A percentile compares a stretch with the other conserved stretches of the same genome.
phyloP scores from a whole-genome alignment of 2,113 vertebrate genomes.

The Pedetes capensis region DNA sequence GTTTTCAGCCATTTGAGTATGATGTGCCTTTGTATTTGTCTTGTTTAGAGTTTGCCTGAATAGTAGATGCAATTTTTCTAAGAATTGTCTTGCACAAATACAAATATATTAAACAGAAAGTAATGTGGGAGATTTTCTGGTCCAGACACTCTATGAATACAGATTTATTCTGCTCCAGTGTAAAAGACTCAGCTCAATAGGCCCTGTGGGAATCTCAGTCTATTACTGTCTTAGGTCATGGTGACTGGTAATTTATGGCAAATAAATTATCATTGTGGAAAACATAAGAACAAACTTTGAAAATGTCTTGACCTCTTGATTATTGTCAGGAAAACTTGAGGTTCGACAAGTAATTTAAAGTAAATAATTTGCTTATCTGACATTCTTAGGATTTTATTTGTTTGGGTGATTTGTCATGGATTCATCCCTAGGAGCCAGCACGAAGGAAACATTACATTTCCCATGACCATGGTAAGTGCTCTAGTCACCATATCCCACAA shows the following conservation, averaged over 20 bases:
- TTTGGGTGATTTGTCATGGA: background rate
- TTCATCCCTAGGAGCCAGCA: background rate
- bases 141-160: background rate
- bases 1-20: background rate
- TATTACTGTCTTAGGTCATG: background rate
- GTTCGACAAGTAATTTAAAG: constrained; percentile 24
- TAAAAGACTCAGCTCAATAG: background rate
- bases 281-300: background rate
- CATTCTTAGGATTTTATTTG: background rate
- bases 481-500: background rate
- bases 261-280: background rate
- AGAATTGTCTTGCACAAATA: background rate
- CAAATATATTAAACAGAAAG: background rate
- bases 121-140: background rate
- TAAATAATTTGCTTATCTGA: background rate
- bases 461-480: background rate
- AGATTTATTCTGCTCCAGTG: background rate
- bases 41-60: background rate
- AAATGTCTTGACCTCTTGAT: background rate
- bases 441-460: background rate
- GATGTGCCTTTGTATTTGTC: background rate
- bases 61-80: background rate
- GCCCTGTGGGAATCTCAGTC: background rate
- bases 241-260: background rate
- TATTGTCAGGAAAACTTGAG: background rate